These are phyloP conservation scores for Apostichopus leukothele DNA, from an alignment of 53 echinoderm and acorn worm species.

Conservation along the genomic window DNA sequence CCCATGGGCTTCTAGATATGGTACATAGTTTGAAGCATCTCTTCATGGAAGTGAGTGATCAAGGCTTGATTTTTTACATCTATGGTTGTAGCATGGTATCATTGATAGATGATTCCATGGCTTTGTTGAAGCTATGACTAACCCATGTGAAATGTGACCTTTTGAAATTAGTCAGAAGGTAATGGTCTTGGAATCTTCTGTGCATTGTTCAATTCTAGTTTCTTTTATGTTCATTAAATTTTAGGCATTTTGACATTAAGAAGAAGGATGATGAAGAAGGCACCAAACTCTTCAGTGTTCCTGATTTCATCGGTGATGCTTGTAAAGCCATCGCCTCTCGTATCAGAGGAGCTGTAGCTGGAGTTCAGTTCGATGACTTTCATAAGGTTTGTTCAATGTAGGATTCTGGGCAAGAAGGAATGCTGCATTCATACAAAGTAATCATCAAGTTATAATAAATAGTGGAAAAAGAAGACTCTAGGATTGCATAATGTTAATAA, in stretches of 20 bases:
- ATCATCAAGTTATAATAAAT: not conserved
- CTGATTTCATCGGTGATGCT: slow-evolving; percentile 97
- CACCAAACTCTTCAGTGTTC: slow-evolving; percentile 97
- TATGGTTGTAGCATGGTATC: too few relatives aligned
- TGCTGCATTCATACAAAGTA: not conserved
- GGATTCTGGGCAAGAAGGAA: too few relatives aligned
- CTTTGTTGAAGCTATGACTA: too few relatives aligned
- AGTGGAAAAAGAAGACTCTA: not conserved
- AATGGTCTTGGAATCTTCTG: too few relatives aligned
- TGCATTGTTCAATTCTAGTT: too few relatives aligned
- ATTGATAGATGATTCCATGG: too few relatives aligned
- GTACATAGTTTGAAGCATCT: too few relatives aligned
- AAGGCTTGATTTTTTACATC: too few relatives aligned
- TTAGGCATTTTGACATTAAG: slow-evolving; percentile 91
- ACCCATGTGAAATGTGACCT: too few relatives aligned
- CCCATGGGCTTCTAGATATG: too few relatives aligned
- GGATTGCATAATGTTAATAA: not conserved
- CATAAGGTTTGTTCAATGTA: slow-evolving; percentile 73
- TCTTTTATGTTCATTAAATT: not conserved
- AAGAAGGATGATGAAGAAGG: slow-evolving; percentile 67
- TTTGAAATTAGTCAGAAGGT: too few relatives aligned
- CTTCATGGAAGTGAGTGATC: too few relatives aligned
- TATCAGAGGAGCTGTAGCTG: slow-evolving; percentile 93
- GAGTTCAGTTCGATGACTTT: slow-evolving; percentile 98
- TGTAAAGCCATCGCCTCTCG: slow-evolving; percentile 98